Evolutionary conservation across 2,888 invertebrate genomes (phyloP), one percentile per base, ranked within the genome.

Genomic region (Lepidochrysops patricia): DNA sequence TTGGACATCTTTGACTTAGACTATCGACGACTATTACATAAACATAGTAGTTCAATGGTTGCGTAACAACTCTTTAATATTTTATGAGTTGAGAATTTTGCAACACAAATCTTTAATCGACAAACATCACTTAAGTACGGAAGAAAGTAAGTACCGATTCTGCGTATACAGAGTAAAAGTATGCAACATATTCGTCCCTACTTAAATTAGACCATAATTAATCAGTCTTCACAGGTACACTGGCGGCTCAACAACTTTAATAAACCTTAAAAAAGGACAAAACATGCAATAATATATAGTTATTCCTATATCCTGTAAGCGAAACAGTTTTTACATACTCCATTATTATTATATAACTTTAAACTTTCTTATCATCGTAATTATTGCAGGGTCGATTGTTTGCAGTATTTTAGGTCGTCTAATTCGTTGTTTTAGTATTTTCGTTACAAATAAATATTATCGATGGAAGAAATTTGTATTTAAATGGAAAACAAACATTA

Each of bases 141-240:
- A 43, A 43, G 37, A 43, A 9, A 43, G 19, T 9, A 29, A 29
- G 29, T 29, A 29, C 29, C 7, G 29, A 43, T 43, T 43, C 43
- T n/a, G 43, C 19, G 19, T 43, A 19, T 19, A 19, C 12, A 19
- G 9, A 19, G 43, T 9, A 43, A 43, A 43, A 9, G 29, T 23
- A 43, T 23, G 43, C 43, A 19, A 43, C 19, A 32, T 32, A 32
- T 32, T 54, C 7, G 13, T 54, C 19, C 32, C 29, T 54, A 32
- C 12, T 54, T 54, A 52, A 27, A 15, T 15, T 52, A 32, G 19
- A 29, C 27, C 29, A 9, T 29, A 54, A 29, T 19, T 54, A 54
- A 15, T 54, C 54, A 54, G 54, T 54, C 54, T 54, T 54, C 2
- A 32, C 27, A 12, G 32, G 29, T 32, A 54, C 54, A 9, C 29